Evolutionary conservation across 2,888 invertebrate species (phyloP).

Genomic region (Sussaba pulchella): DNA sequence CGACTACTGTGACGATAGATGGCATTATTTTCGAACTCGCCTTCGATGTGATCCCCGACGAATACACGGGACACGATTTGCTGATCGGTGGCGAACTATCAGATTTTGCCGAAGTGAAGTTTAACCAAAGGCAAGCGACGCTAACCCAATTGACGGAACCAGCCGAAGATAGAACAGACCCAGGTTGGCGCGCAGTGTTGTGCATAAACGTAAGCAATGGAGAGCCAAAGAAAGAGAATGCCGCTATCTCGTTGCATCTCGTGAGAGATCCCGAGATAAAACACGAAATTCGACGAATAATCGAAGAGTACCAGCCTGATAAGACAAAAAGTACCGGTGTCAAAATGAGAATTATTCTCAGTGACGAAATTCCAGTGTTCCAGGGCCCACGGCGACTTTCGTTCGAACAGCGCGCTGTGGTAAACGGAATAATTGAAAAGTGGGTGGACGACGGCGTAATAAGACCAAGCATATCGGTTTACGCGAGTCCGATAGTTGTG

Average conservation of each 20-base stretch:
- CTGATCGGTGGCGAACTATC: constrained; percentile 53
- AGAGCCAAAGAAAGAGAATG: neutral
- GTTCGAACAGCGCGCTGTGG: constrained; percentile 65
- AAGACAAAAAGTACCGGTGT: constrained; percentile 66
- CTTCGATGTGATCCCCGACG: too few relatives aligned
- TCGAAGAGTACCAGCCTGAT: constrained; percentile 68
- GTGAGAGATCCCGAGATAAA: neutral
- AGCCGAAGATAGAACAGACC: constrained; percentile 1
- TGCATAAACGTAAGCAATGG: neutral
- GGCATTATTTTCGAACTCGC: neutral
- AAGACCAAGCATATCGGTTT: constrained; percentile 72
- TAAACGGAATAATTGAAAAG: constrained; percentile 71
- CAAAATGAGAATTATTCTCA: constrained; percentile 72
- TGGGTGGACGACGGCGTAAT: constrained; percentile 74
- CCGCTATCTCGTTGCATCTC: constrained; percentile 3
- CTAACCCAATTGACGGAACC: constrained; percentile 24
- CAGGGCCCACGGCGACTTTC: constrained; percentile 69
- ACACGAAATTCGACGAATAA: constrained; percentile 21
- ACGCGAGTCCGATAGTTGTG: constrained; percentile 72
- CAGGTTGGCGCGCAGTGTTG: constrained; percentile 15
- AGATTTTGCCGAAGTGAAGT: constrained; percentile 12
- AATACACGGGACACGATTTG: constrained; percentile 32
- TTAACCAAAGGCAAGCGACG: constrained; percentile 27
- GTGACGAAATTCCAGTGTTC: constrained; percentile 72
- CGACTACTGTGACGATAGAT: constrained; percentile 29